Evolutionary conservation across 2,888 invertebrate genomes (phyloP), one percentile per base, ranked within the genome.

Genomic region (Prenolepis imparis): DNA sequence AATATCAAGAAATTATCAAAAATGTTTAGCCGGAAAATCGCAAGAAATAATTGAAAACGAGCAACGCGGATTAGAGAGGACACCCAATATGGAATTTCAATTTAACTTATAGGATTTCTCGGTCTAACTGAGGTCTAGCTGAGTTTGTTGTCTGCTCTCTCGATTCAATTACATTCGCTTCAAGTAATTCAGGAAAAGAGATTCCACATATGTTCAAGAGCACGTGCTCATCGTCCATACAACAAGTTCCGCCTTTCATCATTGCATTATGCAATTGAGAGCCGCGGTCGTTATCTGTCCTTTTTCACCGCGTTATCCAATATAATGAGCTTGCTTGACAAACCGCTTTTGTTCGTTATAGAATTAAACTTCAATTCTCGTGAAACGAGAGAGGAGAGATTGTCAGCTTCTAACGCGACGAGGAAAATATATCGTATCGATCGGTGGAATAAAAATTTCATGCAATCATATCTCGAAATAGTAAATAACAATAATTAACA

Each of bases 261-360:
- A 59, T 78, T 32, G 70, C 48, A 78, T 78, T 78, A 78, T 59
- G 78, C 59, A 78, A 78, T 68, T 68, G 78, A 78, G 57, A 44
- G n/a, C n/a, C 52, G 55, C 39, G 36, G 39, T 21, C 57, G 32
- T 59, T 78, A 59, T 70, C 57, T 68, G 59, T 68, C 44, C 15
- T 78, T 78, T 64, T 70, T 70, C 44, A 70, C 41, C 41, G 57
- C 41, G 57, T 55, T 11, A 32, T 41, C 68, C 57, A 44, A 59
- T 78, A 78, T 78, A 78, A 78, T 78, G 78, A 78, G 57, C 41
- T 21, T 41, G 39, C 39, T 18, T 12, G 44, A 78, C 78, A 78
- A 70, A 59, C 8, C 44, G 44, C 67, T 59, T 78, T 78, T 78
- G 78, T 70, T 78, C 68, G 32, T 67, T 24, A n/a, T 32, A 28